Evolutionary conservation across 2,888 invertebrate species (phyloP), one percentile per base, ranked within the genome.

Genomic region (Lepetodrilus schrolli): DNA sequence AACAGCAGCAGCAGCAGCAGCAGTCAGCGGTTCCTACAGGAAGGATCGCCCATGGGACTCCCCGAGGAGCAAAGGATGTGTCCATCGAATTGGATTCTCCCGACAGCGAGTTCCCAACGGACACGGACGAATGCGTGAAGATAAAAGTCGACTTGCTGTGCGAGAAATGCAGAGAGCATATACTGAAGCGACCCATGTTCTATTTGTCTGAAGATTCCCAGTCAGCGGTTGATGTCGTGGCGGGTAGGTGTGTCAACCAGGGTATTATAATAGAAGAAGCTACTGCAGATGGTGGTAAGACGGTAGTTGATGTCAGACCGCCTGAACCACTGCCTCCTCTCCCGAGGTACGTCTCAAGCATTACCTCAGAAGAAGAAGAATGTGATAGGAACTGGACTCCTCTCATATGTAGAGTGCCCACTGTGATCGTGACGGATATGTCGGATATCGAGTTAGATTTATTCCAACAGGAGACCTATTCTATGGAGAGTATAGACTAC

Each of bases 401-500:
- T 17, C 17, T 43, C 17, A n/a, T 58, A 2, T 34, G 17, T 17
- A 13, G 58, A 4, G 58, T 58, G 5, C 58, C 58, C 30, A 58
- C 58, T n/a, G 58, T 58, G 10, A 58, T 34, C 7, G 58, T 58
- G n/a, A 58, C 58, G n/a, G 58, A 58, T 17, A 58, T 58, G 58
- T 58, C 58, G 23, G 58, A 58, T 34, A 30, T 58, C 5, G 58
- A 58, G 26, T 17, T 58, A 17, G 58, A 58, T 10, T 58, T 34
- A 0, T 58, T 58, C 17, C 58, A 58, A 7, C 58, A 58, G 13
- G 58, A 58, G n/a, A 58, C 58, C 3, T 17, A 30, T 10, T 58
- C 58, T 0, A 2, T 58, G 7, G 58, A 58, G 4, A 58, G 58
- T 26, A 17, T 58, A 17, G 20, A 30, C 34, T 17, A 30, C 17